Evolutionary conservation across 2,113 vertebrate species (phyloP), one percentile per base, ranked within the genome.

Genomic region (Delphinus delphis): DNA sequence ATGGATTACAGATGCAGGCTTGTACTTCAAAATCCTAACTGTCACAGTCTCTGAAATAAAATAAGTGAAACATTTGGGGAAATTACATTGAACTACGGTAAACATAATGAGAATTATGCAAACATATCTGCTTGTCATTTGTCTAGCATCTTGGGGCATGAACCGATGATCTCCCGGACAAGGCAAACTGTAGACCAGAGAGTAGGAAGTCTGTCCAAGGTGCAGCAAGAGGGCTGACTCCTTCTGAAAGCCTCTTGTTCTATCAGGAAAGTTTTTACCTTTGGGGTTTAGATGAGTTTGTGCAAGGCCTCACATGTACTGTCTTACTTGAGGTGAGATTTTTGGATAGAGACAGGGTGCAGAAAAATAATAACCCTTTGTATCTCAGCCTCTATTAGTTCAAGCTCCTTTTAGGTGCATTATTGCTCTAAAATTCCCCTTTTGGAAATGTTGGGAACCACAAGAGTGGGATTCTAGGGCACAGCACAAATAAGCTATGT

Each of bases 1-100:
- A 99, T 99, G 98, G 98, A 98, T 99, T 98, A 97, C 99, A 99
- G 99, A 99, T 99, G 99, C 98, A 98, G 98, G 95, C 97, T 98
- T 98, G 98, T 98, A 98, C 98, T 98, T 98, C 97, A 99, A 98
- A 98, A 99, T 99, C 97, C 97, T 98, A 97, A 98, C 98, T 98
- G 98, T 98, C 98, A 98, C 98, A 98, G 97, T 98, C 97, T 98
- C 98, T 98, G 98, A 99, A 98, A 98, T 98, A 98, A 99, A 99
- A 98, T 98, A 98, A 98, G 98, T 98, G 98, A 98, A 99, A 98
- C 98, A 98, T 98, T 99, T 98, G 97, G 97, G 97, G 98, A 98
- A 98, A 98, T 98, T 98, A 98, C 97, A 98, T 96, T 97, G 98
- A 98, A 98, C 98, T 97, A 86, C 94, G 96, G 98, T 97, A 98